Conservation (phyloP, 1,140 invertebrate species). For the Linepithema humile region DNA sequence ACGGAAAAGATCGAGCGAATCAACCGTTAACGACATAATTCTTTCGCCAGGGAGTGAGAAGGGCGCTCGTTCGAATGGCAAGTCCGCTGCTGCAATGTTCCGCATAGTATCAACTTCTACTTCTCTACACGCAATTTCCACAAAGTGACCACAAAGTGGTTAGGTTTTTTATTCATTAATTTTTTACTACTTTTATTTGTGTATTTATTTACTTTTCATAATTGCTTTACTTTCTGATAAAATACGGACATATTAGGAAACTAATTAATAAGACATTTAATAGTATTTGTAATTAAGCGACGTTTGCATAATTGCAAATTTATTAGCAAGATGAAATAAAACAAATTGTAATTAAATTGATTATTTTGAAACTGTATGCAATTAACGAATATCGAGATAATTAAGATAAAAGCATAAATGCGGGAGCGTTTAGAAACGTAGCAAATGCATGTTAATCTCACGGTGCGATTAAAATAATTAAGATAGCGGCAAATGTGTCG, state of each 20-base stretch:
- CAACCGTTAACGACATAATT: slow-evolving; percentile 53
- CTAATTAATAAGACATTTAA: too few relatives aligned
- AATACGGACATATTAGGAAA: too few relatives aligned
- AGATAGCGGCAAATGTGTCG: slow-evolving; percentile 6
- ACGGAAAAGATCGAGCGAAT: slow-evolving; percentile 48
- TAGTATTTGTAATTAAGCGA: too few relatives aligned
- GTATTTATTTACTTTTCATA: too few relatives aligned
- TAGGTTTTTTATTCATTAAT: neutral
- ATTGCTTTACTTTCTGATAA: too few relatives aligned
- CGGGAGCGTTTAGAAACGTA: too few relatives aligned
- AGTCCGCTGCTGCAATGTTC: slow-evolving; percentile 2
- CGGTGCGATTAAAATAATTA: slow-evolving; percentile 36
- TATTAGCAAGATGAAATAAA: neutral
- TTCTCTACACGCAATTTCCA: neutral
- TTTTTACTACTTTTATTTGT: neutral
- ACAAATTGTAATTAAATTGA: neutral
- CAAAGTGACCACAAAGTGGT: neutral
- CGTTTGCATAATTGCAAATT: neutral
- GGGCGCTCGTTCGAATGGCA: neutral
- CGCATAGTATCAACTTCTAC: neutral
- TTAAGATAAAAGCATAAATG: neutral
- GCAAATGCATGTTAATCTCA: neutral
- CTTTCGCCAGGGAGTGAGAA: neutral
- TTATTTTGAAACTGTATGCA: neutral
- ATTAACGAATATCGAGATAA: neutral